Evolutionary conservation across 1,140 invertebrate species (phyloP).

Genomic region (Cryptotermes secundus): DNA sequence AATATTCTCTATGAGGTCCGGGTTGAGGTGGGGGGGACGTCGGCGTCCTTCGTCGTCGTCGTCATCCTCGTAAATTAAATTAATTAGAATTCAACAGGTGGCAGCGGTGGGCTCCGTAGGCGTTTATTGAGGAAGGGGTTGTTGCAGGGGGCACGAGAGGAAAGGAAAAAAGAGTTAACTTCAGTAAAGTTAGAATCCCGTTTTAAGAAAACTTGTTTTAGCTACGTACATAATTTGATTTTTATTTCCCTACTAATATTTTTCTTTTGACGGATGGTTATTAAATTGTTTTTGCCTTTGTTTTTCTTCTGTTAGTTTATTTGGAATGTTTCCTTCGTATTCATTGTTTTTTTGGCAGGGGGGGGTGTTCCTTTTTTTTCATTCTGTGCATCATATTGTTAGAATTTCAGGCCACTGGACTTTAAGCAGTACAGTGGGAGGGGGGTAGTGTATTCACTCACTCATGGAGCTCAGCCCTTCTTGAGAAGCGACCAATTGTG

Average conservation of each 20-base stretch:
- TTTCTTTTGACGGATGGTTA: background rate
- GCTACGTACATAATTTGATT: constrained; percentile 1
- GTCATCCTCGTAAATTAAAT: constrained; percentile 15
- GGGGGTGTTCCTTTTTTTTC: background rate
- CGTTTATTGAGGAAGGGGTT: background rate
- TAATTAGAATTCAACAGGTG: constrained; percentile 19
- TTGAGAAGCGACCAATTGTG: too few relatives aligned
- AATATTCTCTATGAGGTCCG: background rate
- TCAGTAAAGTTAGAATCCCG: background rate
- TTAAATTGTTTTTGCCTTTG: constrained; percentile 12
- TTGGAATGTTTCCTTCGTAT: background rate
- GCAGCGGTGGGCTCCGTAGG: background rate
- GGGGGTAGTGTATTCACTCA: too few relatives aligned
- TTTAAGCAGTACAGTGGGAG: background rate
- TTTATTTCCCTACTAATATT: background rate
- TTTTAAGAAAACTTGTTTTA: constrained; percentile 9
- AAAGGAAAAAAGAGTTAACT: background rate
- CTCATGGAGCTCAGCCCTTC: too few relatives aligned
- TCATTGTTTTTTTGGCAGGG: background rate
- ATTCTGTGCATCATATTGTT: background rate
- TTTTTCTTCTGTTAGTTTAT: background rate
- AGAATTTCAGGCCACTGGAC: background rate
- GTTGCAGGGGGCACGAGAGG: background rate
- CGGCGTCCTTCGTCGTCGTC: background rate
- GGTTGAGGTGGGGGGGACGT: background rate